Evolutionary conservation across 2,113 vertebrate species (phyloP).

Genomic region (Datnioides undecimradiatus): DNA sequence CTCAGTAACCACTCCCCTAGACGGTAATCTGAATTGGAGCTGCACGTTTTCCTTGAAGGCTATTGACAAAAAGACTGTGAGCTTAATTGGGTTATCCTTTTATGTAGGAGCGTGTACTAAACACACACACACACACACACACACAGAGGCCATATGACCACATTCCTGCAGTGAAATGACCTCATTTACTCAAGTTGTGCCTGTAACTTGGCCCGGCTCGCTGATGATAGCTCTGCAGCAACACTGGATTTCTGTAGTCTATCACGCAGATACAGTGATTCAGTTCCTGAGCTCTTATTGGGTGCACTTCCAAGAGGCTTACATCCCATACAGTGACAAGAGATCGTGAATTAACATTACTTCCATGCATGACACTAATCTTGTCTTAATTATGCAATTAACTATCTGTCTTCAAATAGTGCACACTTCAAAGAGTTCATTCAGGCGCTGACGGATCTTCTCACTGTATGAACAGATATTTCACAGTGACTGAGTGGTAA

Average conservation of each 20-base stretch:
- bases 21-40: constrained; percentile 13
- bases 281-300: constrained; percentile 25
- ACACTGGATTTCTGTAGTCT: constrained; percentile 8
- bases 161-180: constrained; percentile 68
- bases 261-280: constrained; percentile 23
- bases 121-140: constrained; percentile 22
- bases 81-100: constrained; percentile 55
- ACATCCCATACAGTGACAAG: constrained; percentile 41
- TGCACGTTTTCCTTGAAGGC: constrained; percentile 25
- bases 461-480: background rate
- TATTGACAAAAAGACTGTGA: constrained; percentile 25
- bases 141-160: constrained; percentile 41
- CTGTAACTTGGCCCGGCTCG: constrained; percentile 36
- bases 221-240: constrained; percentile 6
- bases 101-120: background rate
- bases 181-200: constrained; percentile 67
- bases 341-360: constrained; percentile 52
- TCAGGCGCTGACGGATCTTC: background rate
- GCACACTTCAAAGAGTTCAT: constrained; percentile 42
- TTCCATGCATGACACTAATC: constrained; percentile 70
- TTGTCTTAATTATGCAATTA: constrained; percentile 77
- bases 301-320: constrained; percentile 49
- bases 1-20: constrained; percentile 11
- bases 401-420: constrained; percentile 47
- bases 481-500: background rate